Evolutionary conservation across 2,797 vertebrate genomes (phyloP), one percentile per base, ranked within the genome.

Genomic region (Hipposideros larvatus): DNA sequence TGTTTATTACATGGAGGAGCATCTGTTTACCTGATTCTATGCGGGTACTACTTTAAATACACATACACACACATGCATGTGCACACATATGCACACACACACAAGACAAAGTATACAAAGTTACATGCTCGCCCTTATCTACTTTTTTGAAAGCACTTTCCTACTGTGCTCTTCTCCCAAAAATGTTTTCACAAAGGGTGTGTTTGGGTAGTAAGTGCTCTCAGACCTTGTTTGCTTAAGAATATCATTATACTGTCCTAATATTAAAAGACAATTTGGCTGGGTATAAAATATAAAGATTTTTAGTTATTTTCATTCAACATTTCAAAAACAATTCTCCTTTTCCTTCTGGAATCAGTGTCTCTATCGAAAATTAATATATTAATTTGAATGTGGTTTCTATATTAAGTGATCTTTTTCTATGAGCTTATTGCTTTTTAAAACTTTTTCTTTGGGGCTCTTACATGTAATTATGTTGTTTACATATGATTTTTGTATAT

Each of bases 231-330:
- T 26, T 61, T 7, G 46, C 73, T 31, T 75, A 19, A 19, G 16
- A 63, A 31, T 31, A 31, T 53, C 11, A 37, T 71, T 57, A 15
- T 65, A 65, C 63, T 70, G 37, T 9, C 74, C 11, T 4, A 2
- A 26, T 34, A 59, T 11, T 34, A 74, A 48, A 34, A 46, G 89
- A 55, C 11, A 96, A 70, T 87, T 95, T 53, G 66, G 59, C 79
- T 91, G 34, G 82, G 61, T 94, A 95, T 93, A 89, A 96, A 94
- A 97, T 37, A 18, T 66, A 55, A 5, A 79, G 16, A 4, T 63
- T 85, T 63, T 63, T 63, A 28, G 6, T 21, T 55, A 61, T 48
- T 96, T 87, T 66, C n/a, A 37, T 48, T 59, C 41, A 46, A 26
- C 55, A 28, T 48, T 83, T 95, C 10, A 46, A 96, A 94, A 93